Base-by-base conservation (phyloP, 2,888 invertebrate genomes). In the Drosophila dives region DNA sequence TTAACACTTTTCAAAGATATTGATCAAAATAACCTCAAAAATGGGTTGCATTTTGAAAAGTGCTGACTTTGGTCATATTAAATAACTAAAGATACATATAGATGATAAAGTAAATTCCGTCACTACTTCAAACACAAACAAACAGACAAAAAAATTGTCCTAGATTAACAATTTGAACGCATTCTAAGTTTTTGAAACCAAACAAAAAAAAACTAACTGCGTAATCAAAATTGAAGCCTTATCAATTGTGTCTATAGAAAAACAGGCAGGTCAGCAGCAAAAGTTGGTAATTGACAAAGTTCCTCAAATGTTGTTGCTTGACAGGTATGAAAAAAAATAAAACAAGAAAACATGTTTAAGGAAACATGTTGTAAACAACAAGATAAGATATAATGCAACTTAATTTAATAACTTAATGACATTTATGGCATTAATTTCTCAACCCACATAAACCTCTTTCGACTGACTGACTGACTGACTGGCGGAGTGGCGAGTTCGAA, bases 381-480 rank as follows among this genome's bases (percentile, higher is more conserved):
- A 60, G 80, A 78, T 80, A 75, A 79, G 69, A 60, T 65, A 80
- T 76, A 80, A 80, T 64, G 60, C 77, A 76, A 70, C 61, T 81
- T 72, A 89, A 85, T 61, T 81, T 72, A 86, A 85, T 81, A 84
- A 85, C 72, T 85, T 85, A 79, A 85, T 85, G 85, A 79, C 81
- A 83, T 86, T 83, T 81, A 72, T 77, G 82, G 70, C 56, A 65
- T 72, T 74, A 53, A 75, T 71, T 75, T 75, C 64, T 64, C 70
- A 63, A 49, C 71, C 45, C 48, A 54, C 50, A 42, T 65, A 79
- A 79, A 80, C 58, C 75, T 55, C 20, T 51, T 75, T 65, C 54
- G 63, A 74, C 59, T 26, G n/a, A 38, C 53, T 17, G 17, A 48
- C 48, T 26, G 10, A 23, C 1, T 66, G 60, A 71, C 53, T 62